A percentile compares a stretch with the other conserved stretches of the same genome.
Conservation (phyloP, 2,888 invertebrate genomes). For the Mylabris sibirica region DNA sequence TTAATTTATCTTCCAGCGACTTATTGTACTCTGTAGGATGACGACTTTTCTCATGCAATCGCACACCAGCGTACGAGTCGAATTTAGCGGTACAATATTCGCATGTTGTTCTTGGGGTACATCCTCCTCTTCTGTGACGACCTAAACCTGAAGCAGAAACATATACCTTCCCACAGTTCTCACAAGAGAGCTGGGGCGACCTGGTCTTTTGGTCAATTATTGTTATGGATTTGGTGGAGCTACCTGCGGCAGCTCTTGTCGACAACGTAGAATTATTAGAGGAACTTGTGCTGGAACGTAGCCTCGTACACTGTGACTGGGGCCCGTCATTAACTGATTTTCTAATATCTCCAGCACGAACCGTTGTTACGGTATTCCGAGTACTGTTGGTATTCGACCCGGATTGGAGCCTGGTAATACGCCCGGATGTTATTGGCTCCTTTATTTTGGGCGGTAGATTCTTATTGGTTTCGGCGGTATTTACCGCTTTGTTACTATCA, state of each 20-base stretch:
- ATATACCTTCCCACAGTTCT: not conserved
- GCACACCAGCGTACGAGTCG: slow-evolving; percentile 23
- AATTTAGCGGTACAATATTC: not conserved
- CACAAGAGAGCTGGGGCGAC: not conserved
- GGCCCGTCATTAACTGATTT: not conserved
- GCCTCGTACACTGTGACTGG: not conserved
- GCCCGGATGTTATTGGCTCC: too few relatives aligned
- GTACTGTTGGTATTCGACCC: not conserved
- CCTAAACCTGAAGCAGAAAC: not conserved
- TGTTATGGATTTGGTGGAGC: not conserved
- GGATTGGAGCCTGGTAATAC: not conserved
- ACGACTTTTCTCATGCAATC: slow-evolving; percentile 59
- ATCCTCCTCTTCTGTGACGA: not conserved
- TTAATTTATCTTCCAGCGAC: not conserved
- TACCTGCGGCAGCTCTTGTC: not conserved
- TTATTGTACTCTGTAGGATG: not conserved
- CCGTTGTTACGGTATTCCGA: too few relatives aligned
- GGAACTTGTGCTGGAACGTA: not conserved
- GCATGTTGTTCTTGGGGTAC: not conserved
- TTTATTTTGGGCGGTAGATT: too few relatives aligned
- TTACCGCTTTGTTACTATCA: too few relatives aligned
- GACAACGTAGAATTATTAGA: not conserved
- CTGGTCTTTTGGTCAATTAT: not conserved
- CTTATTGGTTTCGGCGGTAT: too few relatives aligned
- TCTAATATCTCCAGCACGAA: too few relatives aligned